Evolutionary conservation across 2,113 vertebrate species (phyloP).

Genomic region (Semicossyphus pulcher): DNA sequence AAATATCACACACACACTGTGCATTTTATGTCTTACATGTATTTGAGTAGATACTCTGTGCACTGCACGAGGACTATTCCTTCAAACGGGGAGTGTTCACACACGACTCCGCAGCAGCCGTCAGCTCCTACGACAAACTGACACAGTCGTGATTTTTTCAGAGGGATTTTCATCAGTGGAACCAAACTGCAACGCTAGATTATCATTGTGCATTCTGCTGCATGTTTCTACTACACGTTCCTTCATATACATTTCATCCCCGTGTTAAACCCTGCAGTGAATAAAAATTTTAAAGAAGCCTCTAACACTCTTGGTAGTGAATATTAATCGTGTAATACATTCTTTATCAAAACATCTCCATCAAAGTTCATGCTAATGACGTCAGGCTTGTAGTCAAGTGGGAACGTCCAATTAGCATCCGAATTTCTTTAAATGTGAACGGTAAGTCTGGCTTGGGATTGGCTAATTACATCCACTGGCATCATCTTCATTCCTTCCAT

Average conservation of each 20-base stretch:
- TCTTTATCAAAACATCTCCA: constrained; percentile 39
- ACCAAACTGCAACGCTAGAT: not conserved
- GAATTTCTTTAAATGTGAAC: constrained; percentile 11
- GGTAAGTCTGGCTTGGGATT: constrained; percentile 10
- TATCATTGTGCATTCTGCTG: not conserved
- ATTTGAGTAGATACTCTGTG: constrained; percentile 92
- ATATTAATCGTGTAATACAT: constrained; percentile 3
- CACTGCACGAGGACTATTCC: constrained; percentile 97
- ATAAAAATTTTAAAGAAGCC: not conserved
- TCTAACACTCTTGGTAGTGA: not conserved
- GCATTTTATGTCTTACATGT: constrained; percentile 87
- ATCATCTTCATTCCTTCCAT: not conserved
- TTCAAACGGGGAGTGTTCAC: constrained; percentile 95
- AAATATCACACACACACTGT: not conserved
- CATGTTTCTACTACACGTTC: not conserved
- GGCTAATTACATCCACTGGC: constrained; percentile 11
- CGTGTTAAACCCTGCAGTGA: not conserved
- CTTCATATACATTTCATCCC: constrained; percentile 1
- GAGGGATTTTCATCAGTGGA: not conserved
- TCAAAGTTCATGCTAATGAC: constrained; percentile 33
- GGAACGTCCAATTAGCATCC: not conserved
- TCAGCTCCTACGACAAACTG: constrained; percentile 95
- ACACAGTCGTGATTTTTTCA: constrained; percentile 48
- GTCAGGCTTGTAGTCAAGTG: constrained; percentile 12
- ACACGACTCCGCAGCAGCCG: constrained; percentile 92